Evolutionary conservation across 2,888 invertebrate genomes (phyloP), one percentile per base, ranked within the genome.

Genomic region (Aspidiotus rigidus): DNA sequence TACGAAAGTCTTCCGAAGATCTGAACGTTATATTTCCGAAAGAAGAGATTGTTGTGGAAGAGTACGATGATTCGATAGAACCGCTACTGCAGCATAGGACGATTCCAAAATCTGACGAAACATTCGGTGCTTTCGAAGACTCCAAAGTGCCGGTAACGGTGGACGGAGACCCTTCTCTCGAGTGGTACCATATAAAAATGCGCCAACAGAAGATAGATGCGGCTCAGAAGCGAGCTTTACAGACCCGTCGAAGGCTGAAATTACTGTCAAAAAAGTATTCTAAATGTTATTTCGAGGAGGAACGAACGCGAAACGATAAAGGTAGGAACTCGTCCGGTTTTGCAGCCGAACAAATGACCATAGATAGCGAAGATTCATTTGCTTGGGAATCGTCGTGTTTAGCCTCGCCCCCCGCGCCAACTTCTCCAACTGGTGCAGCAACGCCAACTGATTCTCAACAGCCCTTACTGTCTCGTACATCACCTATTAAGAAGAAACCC

Each of bases 1-100:
- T 15, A 39, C 53, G 69, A 16, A 72, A 70, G 62, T 72, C 70
- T 13, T 70, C 64, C 16, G 73, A 74, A 40, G 73, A 73, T 8
- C 72, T 73, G 15, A 73, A 72, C 16, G 69, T 71, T 59, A 72
- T 74, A 11, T 73, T 74, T 53, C 66, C 71, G 39, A 71, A 70
- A 49, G 70, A 72, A 15, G 77, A 77, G 71, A 76, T 75, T 71
- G 75, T 75, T 56, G 74, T 75, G 17, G 74, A 76, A 11, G 81
- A 81, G 55, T 75, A 79, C 9, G 80, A 81, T 64, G 74, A 74
- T 62, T 72, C 74, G 9, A 74, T 74, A 42, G 74, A 74, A 67
- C 69, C 72, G 3, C 59, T 73, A 9, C 69, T 73, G 55, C 73
- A 73, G 70, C 71, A 73, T 57, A 73, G 73, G 10, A 64, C 71